Conservation (phyloP, 2,888 invertebrate species). For the Cheiracanthium punctorium region DNA sequence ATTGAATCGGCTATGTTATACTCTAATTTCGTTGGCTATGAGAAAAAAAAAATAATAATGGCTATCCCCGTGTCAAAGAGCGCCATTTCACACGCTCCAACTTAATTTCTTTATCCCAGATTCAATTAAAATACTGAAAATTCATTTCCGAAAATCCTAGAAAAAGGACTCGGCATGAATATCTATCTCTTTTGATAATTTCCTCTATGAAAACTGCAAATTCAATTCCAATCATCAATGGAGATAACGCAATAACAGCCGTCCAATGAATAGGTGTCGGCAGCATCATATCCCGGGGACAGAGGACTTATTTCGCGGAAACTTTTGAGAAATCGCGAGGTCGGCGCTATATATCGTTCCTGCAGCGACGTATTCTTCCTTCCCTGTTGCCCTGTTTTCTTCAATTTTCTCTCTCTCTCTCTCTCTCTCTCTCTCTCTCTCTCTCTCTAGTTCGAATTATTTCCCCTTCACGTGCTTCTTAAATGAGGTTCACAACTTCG, state of each 20-base stretch:
- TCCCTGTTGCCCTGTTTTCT: neutral
- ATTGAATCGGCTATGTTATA: no score
- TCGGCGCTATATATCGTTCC: no score
- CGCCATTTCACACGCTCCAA: no score
- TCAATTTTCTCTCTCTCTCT: constrained; percentile 2
- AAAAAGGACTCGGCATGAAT: neutral
- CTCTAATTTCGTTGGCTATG: no score
- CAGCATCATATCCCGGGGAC: neutral
- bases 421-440: neutral
- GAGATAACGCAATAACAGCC: neutral
- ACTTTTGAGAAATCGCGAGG: neutral
- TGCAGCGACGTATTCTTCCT: neutral
- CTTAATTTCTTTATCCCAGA: neutral
- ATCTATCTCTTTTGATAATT: neutral
- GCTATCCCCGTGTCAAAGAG: no score
- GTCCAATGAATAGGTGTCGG: constrained; percentile 8
- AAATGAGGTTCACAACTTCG: constrained; percentile 59
- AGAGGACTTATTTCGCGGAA: neutral
- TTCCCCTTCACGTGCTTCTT: constrained; percentile 48
- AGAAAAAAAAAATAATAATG: no score
- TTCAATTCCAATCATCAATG: constrained; percentile 21
- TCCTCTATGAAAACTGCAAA: neutral
- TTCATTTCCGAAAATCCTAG: neutral
- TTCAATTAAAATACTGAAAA: neutral
- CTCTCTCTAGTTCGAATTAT: constrained; percentile 35